Evolutionary conservation across 1,140 invertebrate genomes (phyloP), one percentile per base, ranked within the genome.

Genomic region (Phymastichus coffea): DNA sequence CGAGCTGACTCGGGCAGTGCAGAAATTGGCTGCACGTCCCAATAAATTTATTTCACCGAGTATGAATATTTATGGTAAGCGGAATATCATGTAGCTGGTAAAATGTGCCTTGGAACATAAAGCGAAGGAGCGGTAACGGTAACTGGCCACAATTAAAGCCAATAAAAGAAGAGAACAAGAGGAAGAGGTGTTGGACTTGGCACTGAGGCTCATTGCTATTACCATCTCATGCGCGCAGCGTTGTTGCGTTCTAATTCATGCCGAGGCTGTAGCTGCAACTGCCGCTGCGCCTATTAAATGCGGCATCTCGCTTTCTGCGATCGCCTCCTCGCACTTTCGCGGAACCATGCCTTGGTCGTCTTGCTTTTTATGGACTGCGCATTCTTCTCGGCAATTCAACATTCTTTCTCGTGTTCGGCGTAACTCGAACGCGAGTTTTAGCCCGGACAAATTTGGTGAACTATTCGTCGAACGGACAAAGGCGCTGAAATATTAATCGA

Each of bases 241-340:
- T n/a, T n/a, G n/a, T n/a, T 54, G 58, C 60, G 66, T 63, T 65
- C 61, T 65, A 63, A 67, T 67, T 67, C 63, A 67, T 61, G 65
- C 55, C 63, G 60, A 61, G 55, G 23, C 37, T 55, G 57, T 55
- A 30, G 48, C n/a, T n/a, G 19, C 15, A 40, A 33, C 51, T 46
- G 48, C 51, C 57, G 41, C 22, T 15, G 52, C 61, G 60, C 60
- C 63, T 65, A 63, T 65, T 64, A 63, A 65, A 63, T 56, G 47
- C 6, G 25, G 30, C 17, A 19, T 26, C 26, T 22, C 15, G 12
- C 26, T 9, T 17, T 30, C n/a, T 15, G 15, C 17, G 20, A n/a
- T 20, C 14, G 40, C 40, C 25, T 44, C 17, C 40, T 25, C 43
- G 23, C 15, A 56, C 41, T 30, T 55, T 54, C 51, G 38, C 3